Conservation (phyloP, 2,797 vertebrate species). For the Anisognathus igniventris region DNA sequence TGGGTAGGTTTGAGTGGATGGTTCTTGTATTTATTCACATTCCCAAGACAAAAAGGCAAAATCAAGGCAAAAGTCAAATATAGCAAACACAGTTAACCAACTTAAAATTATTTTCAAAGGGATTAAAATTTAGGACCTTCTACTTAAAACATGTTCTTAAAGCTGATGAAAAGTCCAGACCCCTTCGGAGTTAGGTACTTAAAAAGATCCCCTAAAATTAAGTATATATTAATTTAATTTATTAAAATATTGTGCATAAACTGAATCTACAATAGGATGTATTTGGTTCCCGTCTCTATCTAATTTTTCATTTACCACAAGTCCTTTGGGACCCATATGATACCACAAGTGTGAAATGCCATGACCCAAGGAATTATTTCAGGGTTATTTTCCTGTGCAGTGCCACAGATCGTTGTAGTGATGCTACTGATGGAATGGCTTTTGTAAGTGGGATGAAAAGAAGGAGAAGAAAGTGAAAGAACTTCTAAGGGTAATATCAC, state of each 20-base stretch:
- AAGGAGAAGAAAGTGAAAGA: neutral
- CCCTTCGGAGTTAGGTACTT: neutral
- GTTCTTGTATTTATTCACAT: neutral
- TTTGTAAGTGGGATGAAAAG: neutral
- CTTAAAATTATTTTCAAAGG: neutral
- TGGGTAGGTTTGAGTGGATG: neutral
- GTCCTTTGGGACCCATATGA: neutral
- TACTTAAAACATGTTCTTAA: neutral
- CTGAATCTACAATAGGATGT: neutral
- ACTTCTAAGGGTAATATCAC: neutral
- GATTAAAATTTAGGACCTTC: neutral
- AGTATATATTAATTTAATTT: neutral
- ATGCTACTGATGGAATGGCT: neutral
- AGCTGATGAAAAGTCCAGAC: neutral
- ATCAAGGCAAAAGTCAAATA: neutral
- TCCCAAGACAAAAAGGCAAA: neutral
- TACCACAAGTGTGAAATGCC: neutral
- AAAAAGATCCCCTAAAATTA: neutral
- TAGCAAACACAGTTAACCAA: neutral
- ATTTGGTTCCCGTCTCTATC: neutral
- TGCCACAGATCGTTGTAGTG: neutral
- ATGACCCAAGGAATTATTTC: neutral
- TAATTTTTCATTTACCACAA: neutral
- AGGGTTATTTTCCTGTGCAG: neutral
- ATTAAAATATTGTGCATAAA: neutral